Conservation (phyloP, 2,113 vertebrate species). For the Lucifuga dentata region DNA sequence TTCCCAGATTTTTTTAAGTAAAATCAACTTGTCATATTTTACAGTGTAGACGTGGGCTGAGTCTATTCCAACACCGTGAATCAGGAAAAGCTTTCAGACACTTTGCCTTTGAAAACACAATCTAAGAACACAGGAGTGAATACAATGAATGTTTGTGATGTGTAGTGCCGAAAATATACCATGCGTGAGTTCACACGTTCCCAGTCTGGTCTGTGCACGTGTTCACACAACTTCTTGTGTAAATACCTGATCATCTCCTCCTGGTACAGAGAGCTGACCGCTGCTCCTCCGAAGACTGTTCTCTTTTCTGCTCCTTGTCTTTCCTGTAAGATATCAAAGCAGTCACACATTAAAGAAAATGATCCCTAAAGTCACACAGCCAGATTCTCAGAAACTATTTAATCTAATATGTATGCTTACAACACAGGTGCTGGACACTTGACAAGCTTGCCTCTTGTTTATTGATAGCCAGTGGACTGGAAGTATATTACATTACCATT, state of each 20-base stretch:
- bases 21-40: no score
- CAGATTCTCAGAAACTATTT: neutral
- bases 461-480: neutral
- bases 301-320: slow-evolving; percentile 87
- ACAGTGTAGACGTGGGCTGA: no score
- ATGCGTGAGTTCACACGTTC: no score
- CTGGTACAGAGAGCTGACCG: slow-evolving; percentile 94
- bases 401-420: neutral
- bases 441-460: neutral
- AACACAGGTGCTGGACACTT: neutral
- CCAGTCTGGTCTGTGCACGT: neutral
- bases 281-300: slow-evolving; percentile 89
- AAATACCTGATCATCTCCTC: slow-evolving; percentile 95
- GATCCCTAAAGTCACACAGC: neutral
- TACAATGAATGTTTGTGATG: neutral
- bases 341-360: slow-evolving; percentile 12
- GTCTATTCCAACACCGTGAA: slow-evolving; percentile 24
- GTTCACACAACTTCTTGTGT: neutral
- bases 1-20: no score
- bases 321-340: slow-evolving; percentile 80
- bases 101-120: slow-evolving; percentile 14
- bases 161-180: neutral
- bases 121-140: neutral
- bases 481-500: neutral
- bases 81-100: slow-evolving; percentile 4